Conservation (phyloP, 2,797 vertebrate genomes). For the Xenentodon cancila region DNA sequence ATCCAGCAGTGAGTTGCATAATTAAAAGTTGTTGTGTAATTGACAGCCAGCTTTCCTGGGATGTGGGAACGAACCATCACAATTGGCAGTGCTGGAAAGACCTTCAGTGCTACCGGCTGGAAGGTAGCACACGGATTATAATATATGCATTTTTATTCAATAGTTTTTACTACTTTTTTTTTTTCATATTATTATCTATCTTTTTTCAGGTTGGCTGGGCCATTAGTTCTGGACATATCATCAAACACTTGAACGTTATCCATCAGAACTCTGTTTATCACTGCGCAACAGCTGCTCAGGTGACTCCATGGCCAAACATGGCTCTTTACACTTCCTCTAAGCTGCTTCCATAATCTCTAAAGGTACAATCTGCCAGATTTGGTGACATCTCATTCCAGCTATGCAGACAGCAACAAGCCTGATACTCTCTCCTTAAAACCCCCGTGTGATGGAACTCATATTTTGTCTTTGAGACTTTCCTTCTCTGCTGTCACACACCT, state of each 20-base stretch:
- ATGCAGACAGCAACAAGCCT: too few species aligned
- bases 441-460: too few species aligned
- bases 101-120: constrained; percentile 94
- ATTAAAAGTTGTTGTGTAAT: constrained; percentile 29
- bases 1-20: not conserved
- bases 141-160: not conserved
- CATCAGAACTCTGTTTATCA: constrained; percentile 93
- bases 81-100: constrained; percentile 92
- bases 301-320: constrained; percentile 54
- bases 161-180: not conserved
- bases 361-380: not conserved
- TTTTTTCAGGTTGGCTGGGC: constrained; percentile 91
- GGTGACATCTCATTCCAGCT: not conserved
- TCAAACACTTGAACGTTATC: constrained; percentile 88
- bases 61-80: constrained; percentile 97
- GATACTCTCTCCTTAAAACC: too few species aligned
- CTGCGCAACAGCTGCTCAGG: constrained; percentile 92
- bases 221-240: constrained; percentile 80
- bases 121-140: constrained; percentile 81
- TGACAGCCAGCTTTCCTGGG: constrained; percentile 89
- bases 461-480: too few species aligned
- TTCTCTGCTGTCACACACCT: too few species aligned
- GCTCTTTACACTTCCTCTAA: not conserved
- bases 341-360: not conserved
- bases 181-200: not conserved